Evolutionary conservation across 2,888 invertebrate species (phyloP).

Genomic region (Drosophila yooni): DNA sequence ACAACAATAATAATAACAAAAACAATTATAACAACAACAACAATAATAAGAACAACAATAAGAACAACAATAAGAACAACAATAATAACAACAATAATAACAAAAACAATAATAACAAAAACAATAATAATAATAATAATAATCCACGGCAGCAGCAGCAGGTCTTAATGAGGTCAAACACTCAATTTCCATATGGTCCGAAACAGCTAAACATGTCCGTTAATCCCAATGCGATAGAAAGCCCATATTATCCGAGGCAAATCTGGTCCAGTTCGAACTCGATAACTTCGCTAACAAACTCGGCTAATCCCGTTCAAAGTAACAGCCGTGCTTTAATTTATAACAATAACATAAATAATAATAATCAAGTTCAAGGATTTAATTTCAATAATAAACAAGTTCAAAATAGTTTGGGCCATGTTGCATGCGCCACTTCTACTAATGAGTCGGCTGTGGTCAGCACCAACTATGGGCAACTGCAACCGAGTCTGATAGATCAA

Average conservation of each 20-base stretch:
- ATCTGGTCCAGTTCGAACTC: background rate
- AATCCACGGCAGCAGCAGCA: constrained; percentile 3
- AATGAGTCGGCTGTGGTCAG: background rate
- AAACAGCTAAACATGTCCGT: background rate
- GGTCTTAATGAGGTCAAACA: constrained; percentile 15
- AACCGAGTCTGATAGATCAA: background rate
- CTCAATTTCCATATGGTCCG: constrained; percentile 9
- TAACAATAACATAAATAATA: background rate
- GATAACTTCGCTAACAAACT: background rate
- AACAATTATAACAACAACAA: background rate
- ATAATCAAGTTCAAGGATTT: background rate
- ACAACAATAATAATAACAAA: background rate
- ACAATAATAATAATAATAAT: background rate
- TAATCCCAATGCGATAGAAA: background rate
- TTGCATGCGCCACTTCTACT: background rate
- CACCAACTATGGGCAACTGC: background rate
- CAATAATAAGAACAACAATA: background rate
- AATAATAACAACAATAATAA: background rate
- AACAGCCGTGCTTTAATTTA: too few species aligned
- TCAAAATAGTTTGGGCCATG: constrained; percentile 1
- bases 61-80: too few species aligned
- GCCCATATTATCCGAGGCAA: background rate
- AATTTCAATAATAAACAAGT: background rate
- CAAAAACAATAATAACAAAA: background rate
- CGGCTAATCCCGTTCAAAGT: background rate